phyloP scores from a whole-genome alignment of 2,797 vertebrate genomes.

The Clarias pachynema region DNA sequence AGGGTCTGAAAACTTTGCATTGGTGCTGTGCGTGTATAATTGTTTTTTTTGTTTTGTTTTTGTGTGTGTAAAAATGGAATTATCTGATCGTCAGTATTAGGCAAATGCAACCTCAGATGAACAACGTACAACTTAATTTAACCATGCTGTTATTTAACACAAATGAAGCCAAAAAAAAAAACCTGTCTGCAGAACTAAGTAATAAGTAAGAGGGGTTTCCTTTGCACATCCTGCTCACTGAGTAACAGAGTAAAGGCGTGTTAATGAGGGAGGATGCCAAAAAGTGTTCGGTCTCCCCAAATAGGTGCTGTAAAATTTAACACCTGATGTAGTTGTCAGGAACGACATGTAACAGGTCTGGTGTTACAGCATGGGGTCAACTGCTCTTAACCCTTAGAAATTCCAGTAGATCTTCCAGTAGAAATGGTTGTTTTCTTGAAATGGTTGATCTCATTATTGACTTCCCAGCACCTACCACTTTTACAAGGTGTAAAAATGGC shows the following conservation, averaged over 20 bases:
- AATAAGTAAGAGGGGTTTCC: neutral
- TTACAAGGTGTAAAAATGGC: neutral
- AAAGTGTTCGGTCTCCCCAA: slow-evolving; percentile 47
- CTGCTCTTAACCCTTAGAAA: neutral
- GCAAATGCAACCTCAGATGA: no score
- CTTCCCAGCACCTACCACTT: neutral
- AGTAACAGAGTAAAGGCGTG: slow-evolving; percentile 37
- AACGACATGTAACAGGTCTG: neutral
- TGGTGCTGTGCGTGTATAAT: no score
- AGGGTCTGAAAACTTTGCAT: no score
- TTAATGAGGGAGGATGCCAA: slow-evolving; percentile 44
- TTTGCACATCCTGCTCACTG: slow-evolving; percentile 33
- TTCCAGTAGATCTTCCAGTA: no score
- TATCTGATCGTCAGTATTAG: no score
- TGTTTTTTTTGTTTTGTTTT: no score
- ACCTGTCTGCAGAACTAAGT: neutral
- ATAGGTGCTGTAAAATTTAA: neutral
- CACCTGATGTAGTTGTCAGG: neutral
- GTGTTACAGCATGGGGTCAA: neutral
- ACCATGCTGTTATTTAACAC: no score
- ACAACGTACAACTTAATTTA: no score
- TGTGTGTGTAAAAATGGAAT: no score
- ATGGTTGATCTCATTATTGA: neutral
- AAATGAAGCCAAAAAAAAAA: no score
- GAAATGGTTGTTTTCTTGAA: neutral